Percentiles rank a stretch among this genome's conserved stretches.
Evolutionary conservation across 1,140 invertebrate species (phyloP).

Genomic region (Zaprionus gabonicus): DNA sequence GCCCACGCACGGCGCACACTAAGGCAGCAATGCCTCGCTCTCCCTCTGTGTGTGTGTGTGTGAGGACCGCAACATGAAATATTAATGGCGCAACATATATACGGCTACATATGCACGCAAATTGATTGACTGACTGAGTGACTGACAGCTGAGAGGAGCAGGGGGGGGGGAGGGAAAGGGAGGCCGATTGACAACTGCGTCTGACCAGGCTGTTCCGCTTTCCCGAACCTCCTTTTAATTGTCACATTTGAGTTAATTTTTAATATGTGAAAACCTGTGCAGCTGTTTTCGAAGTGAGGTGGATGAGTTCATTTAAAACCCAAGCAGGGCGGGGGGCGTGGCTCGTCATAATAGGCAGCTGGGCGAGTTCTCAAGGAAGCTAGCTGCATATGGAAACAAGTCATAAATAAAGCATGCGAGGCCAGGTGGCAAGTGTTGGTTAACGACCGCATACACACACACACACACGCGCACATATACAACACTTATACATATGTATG

Average conservation of each 20-base stretch:
- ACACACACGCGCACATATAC: no score
- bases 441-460: neutral
- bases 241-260: constrained; percentile 45
- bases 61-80: constrained; percentile 35
- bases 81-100: constrained; percentile 41
- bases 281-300: neutral
- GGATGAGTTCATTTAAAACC: neutral
- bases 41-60: neutral
- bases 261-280: constrained; percentile 22
- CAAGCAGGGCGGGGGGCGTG: neutral
- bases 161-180: neutral
- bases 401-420: constrained; percentile 30
- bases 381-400: neutral
- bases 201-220: constrained; percentile 24
- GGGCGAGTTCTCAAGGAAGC: constrained; percentile 28
- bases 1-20: neutral
- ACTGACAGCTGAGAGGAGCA: neutral
- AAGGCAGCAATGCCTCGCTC: neutral
- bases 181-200: neutral
- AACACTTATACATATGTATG: neutral
- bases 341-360: constrained; percentile 15
- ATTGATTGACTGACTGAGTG: constrained; percentile 45
- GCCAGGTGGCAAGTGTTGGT: constrained; percentile 1
- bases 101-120: constrained; percentile 33
- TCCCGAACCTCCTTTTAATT: constrained; percentile 44